Evolutionary conservation across 2,888 invertebrate species (phyloP).

Genomic region (Nomada hirtipes): DNA sequence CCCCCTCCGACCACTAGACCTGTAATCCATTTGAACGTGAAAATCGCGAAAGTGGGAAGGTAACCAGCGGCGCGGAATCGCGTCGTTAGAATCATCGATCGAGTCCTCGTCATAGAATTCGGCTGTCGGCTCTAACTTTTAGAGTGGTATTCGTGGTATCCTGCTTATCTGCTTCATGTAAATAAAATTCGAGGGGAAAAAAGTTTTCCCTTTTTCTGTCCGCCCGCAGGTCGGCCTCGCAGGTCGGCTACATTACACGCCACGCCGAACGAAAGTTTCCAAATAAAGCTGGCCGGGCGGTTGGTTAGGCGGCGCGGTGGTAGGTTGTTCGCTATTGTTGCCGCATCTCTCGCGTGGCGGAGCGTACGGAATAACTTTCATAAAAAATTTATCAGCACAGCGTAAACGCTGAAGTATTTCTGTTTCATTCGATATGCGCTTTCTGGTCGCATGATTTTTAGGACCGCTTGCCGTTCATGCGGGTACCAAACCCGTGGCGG

Average conservation of each 20-base stretch:
- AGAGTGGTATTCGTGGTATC: slow-evolving; percentile 64
- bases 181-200: slow-evolving; percentile 63
- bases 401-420: slow-evolving; percentile 23
- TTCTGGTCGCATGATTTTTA: slow-evolving; percentile 42
- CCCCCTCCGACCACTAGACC: neutral
- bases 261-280: slow-evolving; percentile 54
- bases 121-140: slow-evolving; percentile 52
- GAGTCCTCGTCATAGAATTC: slow-evolving; percentile 13
- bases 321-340: slow-evolving; percentile 28
- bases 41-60: slow-evolving; percentile 17
- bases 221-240: neutral
- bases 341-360: slow-evolving; percentile 38
- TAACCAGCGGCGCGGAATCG: slow-evolving; percentile 32
- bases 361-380: slow-evolving; percentile 47
- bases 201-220: slow-evolving; percentile 24
- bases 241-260: slow-evolving; percentile 49
- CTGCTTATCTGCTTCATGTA: slow-evolving; percentile 61
- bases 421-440: slow-evolving; percentile 44
- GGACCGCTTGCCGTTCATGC: slow-evolving; percentile 2
- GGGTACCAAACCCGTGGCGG: neutral
- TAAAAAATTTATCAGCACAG: slow-evolving; percentile 51
- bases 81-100: slow-evolving; percentile 52
- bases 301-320: neutral
- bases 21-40: slow-evolving; percentile 6
- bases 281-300: slow-evolving; percentile 32